Percentiles rank a stretch among this genome's conserved stretches.
Evolutionary conservation across 1,140 invertebrate genomes (phyloP).

Genomic region (Ladona fulva): DNA sequence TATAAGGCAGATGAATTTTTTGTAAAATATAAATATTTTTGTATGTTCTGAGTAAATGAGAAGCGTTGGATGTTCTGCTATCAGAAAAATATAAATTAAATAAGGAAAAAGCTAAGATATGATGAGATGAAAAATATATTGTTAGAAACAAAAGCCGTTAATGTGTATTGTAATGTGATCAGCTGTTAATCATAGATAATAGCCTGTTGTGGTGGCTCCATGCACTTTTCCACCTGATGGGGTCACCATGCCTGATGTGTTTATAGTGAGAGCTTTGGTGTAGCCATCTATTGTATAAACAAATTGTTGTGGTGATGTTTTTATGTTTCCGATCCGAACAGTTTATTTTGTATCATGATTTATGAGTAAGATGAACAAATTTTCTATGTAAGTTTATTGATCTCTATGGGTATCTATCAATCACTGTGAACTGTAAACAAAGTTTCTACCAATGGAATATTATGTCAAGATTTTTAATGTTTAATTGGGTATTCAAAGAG

Average conservation of each 20-base stretch:
- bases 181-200: conserved; percentile 2
- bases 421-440: too few species aligned
- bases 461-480: too few species aligned
- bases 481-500: too few species aligned
- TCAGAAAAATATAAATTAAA: conserved; percentile 11
- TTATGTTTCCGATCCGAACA: neutral
- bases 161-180: conserved; percentile 10
- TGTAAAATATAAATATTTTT: conserved; percentile 18
- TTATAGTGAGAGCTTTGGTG: conserved; percentile 4
- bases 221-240: neutral
- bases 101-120: neutral
- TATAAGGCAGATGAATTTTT: conserved; percentile 8
- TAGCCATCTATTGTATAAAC: neutral
- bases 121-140: neutral
- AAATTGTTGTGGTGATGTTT: neutral
- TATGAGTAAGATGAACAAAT: too few species aligned
- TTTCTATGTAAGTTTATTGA: too few species aligned
- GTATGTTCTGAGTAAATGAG: conserved; percentile 11
- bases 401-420: too few species aligned
- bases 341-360: too few species aligned
- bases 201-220: neutral
- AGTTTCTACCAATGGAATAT: too few species aligned
- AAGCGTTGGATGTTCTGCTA: neutral
- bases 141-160: neutral
- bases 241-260: neutral